Conservation (phyloP, 2,113 vertebrate species). For the Melospiza melodia region DNA sequence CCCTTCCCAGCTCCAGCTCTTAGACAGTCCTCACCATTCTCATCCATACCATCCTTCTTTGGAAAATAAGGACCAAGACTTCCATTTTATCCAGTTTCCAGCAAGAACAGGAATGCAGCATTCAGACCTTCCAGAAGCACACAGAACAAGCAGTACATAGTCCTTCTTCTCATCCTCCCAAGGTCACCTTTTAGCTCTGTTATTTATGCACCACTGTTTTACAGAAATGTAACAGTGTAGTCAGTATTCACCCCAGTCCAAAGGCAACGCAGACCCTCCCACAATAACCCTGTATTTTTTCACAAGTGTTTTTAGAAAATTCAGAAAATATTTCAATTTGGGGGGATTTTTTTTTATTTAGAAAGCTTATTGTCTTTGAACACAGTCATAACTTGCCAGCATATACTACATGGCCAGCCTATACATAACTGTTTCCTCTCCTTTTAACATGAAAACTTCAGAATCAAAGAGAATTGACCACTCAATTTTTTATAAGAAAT, state of each 20-base stretch:
- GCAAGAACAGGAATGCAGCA: background rate
- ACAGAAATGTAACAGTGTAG: background rate
- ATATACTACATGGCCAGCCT: background rate
- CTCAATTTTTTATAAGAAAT: background rate
- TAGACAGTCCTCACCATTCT: background rate
- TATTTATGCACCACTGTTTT: background rate
- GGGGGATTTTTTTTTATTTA: background rate
- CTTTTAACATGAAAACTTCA: background rate
- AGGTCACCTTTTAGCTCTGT: constrained; percentile 8
- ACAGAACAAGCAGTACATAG: background rate
- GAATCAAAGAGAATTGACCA: background rate
- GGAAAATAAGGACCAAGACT: background rate
- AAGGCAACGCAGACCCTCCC: background rate
- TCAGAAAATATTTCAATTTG: background rate
- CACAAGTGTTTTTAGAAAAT: background rate
- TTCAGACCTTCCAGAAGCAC: background rate
- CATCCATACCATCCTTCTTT: background rate
- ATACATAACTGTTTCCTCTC: background rate
- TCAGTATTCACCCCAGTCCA: background rate
- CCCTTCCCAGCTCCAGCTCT: background rate
- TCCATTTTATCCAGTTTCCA: background rate
- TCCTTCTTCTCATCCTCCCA: background rate
- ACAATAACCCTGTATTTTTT: background rate
- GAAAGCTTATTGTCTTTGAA: background rate
- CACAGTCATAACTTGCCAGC: background rate